A percentile compares a stretch with the other conserved stretches of the same genome.
phyloP scores from a whole-genome alignment of 2,113 vertebrate genomes.

The Ptilorrhoa leucosticta region DNA sequence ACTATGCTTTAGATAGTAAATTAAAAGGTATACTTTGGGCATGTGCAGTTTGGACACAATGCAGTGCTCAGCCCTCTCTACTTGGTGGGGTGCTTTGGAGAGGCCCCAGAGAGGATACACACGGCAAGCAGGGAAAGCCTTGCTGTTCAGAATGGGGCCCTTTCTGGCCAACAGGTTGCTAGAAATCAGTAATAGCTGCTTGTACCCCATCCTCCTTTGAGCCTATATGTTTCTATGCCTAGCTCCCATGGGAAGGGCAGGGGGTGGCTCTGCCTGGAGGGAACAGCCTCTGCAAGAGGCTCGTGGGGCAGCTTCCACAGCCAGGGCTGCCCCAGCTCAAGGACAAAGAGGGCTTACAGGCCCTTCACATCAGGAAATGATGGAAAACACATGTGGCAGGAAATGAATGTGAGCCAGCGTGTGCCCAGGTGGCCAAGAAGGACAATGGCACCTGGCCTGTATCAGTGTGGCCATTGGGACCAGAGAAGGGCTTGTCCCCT shows the following conservation, averaged over 20 bases:
- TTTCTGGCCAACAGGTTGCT: not conserved
- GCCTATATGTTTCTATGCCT: no score
- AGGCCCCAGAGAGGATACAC: accelerated
- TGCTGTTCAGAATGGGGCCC: not conserved
- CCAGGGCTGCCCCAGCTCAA: no score
- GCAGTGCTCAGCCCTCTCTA: no score
- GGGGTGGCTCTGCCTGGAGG: accelerated
- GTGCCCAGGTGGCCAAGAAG: not conserved
- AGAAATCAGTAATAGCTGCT: not conserved
- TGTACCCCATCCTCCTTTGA: not conserved
- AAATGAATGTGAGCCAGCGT: not conserved
- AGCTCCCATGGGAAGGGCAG: accelerated
- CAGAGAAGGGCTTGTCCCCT: not conserved
- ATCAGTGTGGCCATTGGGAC: accelerated
- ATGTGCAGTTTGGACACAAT: accelerated
- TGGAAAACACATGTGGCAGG: not conserved
- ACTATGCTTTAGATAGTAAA: not conserved
- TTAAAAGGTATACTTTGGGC: not conserved
- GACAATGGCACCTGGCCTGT: not conserved
- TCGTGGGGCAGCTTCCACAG: accelerated
- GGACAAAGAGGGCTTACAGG: accelerated
- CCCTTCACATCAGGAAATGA: accelerated
- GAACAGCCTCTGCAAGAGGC: not conserved
- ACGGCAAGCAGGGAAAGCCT: not conserved
- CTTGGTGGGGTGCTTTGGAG: not conserved